phyloP scores from a whole-genome alignment of 2,888 invertebrate species.

The Theodoxus fluviatilis region DNA sequence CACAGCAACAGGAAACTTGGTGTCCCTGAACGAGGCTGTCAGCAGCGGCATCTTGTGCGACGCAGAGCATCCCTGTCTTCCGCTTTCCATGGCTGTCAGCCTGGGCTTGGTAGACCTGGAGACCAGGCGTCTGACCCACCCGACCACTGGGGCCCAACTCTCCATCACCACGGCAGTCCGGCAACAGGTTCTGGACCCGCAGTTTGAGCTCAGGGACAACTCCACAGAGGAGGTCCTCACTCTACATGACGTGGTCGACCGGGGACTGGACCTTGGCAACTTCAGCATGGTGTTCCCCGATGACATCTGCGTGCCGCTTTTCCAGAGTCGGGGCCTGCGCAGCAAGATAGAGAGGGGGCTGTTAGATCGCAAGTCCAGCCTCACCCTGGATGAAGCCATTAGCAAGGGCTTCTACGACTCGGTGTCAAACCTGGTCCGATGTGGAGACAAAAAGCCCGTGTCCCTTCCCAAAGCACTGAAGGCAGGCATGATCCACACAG shows the following conservation, averaged over 20 bases:
- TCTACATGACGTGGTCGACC: constrained; percentile 36
- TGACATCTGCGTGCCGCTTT: constrained; percentile 31
- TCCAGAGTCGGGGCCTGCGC: constrained; percentile 32
- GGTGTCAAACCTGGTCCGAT: constrained; percentile 47
- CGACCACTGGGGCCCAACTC: too few relatives aligned
- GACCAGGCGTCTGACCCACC: too few relatives aligned
- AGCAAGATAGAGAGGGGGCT: constrained; percentile 21
- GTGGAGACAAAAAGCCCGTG: constrained; percentile 39
- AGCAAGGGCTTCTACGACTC: constrained; percentile 55
- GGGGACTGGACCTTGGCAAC: constrained; percentile 34
- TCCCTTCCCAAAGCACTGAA: constrained; percentile 52
- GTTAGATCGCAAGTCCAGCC: constrained; percentile 36
- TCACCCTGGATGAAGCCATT: constrained; percentile 58
- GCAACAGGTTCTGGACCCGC: too few relatives aligned
- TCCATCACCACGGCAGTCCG: too few relatives aligned
- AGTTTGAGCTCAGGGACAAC: constrained; percentile 25
- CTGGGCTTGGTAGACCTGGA: constrained; percentile 73
- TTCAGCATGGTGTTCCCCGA: constrained; percentile 33
- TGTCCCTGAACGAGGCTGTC: constrained; percentile 28
- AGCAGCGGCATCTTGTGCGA: constrained; percentile 36
- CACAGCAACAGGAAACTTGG: constrained; percentile 65
- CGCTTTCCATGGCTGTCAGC: constrained; percentile 35
- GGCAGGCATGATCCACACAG: constrained; percentile 47
- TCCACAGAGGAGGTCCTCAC: constrained; percentile 28
- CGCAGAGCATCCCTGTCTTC: constrained; percentile 34